A percentile compares a stretch with the other conserved stretches of the same genome.
Evolutionary conservation across 2,888 invertebrate species (phyloP).

Genomic region (Synergus japonicus): DNA sequence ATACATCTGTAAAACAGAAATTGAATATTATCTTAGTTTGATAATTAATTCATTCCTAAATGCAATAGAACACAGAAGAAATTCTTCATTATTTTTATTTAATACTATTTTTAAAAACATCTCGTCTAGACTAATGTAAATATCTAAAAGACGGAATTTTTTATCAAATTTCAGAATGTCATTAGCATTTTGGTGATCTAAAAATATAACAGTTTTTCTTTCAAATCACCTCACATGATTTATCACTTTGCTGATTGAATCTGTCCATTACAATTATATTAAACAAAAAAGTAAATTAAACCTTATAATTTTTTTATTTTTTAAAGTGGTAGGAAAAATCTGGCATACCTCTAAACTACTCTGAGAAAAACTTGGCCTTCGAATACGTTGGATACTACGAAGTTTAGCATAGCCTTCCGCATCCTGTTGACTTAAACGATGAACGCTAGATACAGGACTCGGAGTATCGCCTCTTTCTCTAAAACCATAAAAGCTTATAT

Average conservation of each 20-base stretch:
- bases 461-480: conserved; percentile 88
- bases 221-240: too few species aligned
- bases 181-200: too few species aligned
- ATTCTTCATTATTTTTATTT: too few species aligned
- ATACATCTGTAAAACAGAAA: conserved; percentile 67
- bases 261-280: too few species aligned
- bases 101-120: too few species aligned
- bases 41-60: conserved; percentile 8
- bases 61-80: neutral
- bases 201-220: too few species aligned
- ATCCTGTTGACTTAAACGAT: conserved; percentile 87
- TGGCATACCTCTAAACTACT: conserved; percentile 75
- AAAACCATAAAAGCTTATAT: conserved; percentile 57
- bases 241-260: too few species aligned
- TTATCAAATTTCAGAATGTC: too few species aligned
- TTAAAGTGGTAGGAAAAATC: neutral
- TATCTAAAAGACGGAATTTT: too few species aligned
- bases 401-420: conserved; percentile 87
- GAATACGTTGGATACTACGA: conserved; percentile 83
- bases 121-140: too few species aligned
- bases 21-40: neutral
- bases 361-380: conserved; percentile 84
- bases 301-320: neutral
- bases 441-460: conserved; percentile 93
- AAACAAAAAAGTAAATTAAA: neutral